Base-by-base conservation (phyloP, 2,113 vertebrate species). In the Cyrtonyx montezumae region DNA sequence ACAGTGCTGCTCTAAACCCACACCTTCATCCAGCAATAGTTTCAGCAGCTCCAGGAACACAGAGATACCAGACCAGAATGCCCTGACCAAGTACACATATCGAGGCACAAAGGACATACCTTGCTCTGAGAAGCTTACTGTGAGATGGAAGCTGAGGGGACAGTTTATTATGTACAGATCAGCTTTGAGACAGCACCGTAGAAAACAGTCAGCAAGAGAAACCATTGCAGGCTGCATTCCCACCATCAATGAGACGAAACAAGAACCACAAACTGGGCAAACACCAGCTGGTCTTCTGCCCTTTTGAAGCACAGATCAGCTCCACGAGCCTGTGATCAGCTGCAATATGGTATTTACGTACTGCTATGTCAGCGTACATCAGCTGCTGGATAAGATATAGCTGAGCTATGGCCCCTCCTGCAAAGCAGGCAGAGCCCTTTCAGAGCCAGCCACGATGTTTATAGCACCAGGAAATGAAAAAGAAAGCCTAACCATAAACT, bases 391-490 rank as follows among this genome's bases (percentile, higher is more conserved):
- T 94, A 91, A 79, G 68, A 85, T 95, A 87, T 71, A 73, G 84
- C 5, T 79, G 85, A 36, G 78, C 11, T 9, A 7, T 51, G 11
- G 77, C 74, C 71, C 62, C 51, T 93, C 56, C 46, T 91, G 84
- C 79, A 68, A 66, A 66, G 12, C 87, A 91, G 45, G 76, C 68
- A 63, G 77, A 86, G 79, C 76, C 67, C 81, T 84, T 89, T 75
- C 93, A 55, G 79, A 94, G 90, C 53, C 70, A 53, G 67, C 75
- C 88, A 53, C 78, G 13, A 69, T 85, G 91, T 95, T 95, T 93
- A 95, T 80, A 91, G 82, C 87, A 20, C n/a, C 91, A 93, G 95
- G 95, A 95, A 96, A 95, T 93, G 94, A 89, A 91, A 92, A 77
- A 92, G 80, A 88, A 95, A 96, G 81, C 79, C 67, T 5, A 21